Conservation (phyloP, 2,888 invertebrate genomes). For the Aporophyla lueneburgensis region DNA sequence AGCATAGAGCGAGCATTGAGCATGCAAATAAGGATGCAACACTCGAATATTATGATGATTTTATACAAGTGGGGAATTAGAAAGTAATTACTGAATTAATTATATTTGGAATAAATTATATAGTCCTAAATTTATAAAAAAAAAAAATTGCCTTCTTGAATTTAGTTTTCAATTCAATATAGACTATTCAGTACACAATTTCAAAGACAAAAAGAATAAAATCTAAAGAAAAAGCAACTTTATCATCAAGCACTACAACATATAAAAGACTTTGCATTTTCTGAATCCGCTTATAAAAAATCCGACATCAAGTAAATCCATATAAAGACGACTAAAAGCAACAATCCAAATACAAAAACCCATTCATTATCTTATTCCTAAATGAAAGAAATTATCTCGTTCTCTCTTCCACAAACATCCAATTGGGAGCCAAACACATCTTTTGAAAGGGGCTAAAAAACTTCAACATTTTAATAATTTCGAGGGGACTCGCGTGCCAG, state of each 20-base stretch:
- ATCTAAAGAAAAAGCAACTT: background rate
- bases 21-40: slow-evolving; percentile 60
- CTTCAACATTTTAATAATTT: slow-evolving; percentile 65
- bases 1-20: slow-evolving; percentile 39
- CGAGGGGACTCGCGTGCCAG: slow-evolving; percentile 78
- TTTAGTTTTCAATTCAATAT: too few species aligned
- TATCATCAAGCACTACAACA: background rate
- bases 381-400: slow-evolving; percentile 58
- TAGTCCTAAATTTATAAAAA: background rate
- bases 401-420: slow-evolving; percentile 56
- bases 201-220: background rate
- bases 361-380: slow-evolving; percentile 43
- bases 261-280: background rate
- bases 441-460: slow-evolving; percentile 60
- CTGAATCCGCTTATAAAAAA: background rate
- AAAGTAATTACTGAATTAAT: background rate
- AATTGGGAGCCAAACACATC: slow-evolving; percentile 67
- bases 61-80: slow-evolving; percentile 36
- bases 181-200: background rate
- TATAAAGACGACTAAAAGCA: slow-evolving; percentile 2
- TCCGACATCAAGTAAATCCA: background rate
- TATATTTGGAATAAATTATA: too few species aligned
- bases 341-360: background rate
- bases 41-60: slow-evolving; percentile 41
- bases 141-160: background rate